phyloP scores from a whole-genome alignment of 2,888 invertebrate genomes.

The Amiota mariae region DNA sequence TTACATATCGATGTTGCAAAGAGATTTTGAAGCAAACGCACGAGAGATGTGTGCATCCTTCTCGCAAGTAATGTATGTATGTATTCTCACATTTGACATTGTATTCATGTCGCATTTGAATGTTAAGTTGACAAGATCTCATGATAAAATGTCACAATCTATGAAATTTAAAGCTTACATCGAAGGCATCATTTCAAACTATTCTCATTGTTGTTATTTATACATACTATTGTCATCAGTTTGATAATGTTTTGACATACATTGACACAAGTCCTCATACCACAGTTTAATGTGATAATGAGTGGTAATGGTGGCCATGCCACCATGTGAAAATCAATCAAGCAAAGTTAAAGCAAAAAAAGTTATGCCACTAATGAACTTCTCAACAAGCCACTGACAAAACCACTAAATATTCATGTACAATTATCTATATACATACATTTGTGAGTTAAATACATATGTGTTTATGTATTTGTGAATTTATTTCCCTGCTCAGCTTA shows the following conservation, averaged over 20 bases:
- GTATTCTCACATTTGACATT: background rate
- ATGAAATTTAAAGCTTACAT: constrained; percentile 53
- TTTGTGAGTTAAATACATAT: too few relatives aligned
- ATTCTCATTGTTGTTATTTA: background rate
- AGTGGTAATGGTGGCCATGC: constrained; percentile 1
- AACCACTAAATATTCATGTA: background rate
- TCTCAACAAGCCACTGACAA: background rate
- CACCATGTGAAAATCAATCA: constrained; percentile 4
- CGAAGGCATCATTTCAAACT: background rate
- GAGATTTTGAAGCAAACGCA: constrained; percentile 47
- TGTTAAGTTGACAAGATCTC: constrained; percentile 22
- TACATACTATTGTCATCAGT: background rate
- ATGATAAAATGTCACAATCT: constrained; percentile 52
- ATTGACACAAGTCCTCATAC: background rate
- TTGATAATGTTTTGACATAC: background rate
- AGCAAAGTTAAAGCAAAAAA: too few relatives aligned
- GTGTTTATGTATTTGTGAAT: too few relatives aligned
- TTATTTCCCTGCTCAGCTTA: too few relatives aligned
- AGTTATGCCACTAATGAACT: too few relatives aligned
- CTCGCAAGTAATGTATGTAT: background rate
- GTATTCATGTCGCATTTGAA: constrained; percentile 21
- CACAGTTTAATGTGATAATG: background rate
- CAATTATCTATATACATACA: too few relatives aligned
- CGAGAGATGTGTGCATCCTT: background rate
- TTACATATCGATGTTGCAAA: constrained; percentile 65